Evolutionary conservation across 2,888 invertebrate species (phyloP), one percentile per base, ranked within the genome.

Genomic region (Morinoia aosen): DNA sequence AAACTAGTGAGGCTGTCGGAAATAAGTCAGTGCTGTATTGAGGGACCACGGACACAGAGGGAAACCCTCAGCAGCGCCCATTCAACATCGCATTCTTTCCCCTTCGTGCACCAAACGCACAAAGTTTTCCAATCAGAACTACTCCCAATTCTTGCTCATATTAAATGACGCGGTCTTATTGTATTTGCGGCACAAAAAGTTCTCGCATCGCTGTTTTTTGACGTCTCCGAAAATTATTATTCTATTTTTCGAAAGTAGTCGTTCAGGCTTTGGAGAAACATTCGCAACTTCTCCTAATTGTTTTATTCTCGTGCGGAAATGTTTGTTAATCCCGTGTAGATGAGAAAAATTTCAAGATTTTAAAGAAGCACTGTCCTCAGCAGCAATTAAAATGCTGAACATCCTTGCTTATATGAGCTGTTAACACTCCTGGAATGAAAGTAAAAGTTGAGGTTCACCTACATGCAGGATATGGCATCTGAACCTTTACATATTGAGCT

Each of bases 81-180:
- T 33, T 76, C 76, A 33, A 76, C 76, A 76, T 76, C 76, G 25
- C 33, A 14, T 76, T 76, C 76, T 33, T 76, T 33, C 76, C 33
- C 76, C 33, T 76, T 19, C 76, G 76, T 76, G 33, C 19, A 33
- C 76, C 76, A 33, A 76, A 76, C 76, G 76, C 76, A 76, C 76
- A 76, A 76, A 76, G 76, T 76, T 76, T 76, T 76, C 76, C 76
- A 76, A 76, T 76, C 76, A 76, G 76, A 76, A 76, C 25, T 76
- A 76, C 76, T 76, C 76, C 76, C 76, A 76, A 76, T 76, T 76
- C 76, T 76, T 33, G 76, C 76, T 76, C 76, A 76, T 76, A 76
- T 76, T 33, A 76, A 76, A 76, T 76, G 76, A 76, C 76, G 76
- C 76, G 10, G 25, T 76, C 76, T 10, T 76, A 76, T 76, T 76